Percentiles rank a stretch among this genome's conserved stretches.
phyloP scores from a whole-genome alignment of 2,113 vertebrate species.

The Pterocles burchelli region DNA sequence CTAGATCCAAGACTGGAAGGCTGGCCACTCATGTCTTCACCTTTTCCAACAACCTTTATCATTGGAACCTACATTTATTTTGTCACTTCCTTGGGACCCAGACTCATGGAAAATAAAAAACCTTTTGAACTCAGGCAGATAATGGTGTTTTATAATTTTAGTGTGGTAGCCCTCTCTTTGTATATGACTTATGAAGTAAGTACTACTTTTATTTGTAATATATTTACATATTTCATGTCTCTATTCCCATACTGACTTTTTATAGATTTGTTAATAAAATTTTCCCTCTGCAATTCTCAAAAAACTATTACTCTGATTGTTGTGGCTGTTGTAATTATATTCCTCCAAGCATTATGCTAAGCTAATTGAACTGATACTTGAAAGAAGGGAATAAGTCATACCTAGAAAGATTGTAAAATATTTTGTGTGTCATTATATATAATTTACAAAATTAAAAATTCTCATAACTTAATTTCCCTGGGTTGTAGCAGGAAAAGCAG shows the following conservation, averaged over 20 bases:
- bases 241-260: background rate
- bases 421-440: background rate
- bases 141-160: conserved; percentile 90
- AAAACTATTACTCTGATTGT: background rate
- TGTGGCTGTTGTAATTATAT: background rate
- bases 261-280: background rate
- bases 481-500: background rate
- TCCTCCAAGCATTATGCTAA: background rate
- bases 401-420: background rate
- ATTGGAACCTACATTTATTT: conserved; percentile 89
- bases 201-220: conserved; percentile 8
- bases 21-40: conserved; percentile 93
- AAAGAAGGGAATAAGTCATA: background rate
- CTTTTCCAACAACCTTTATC: conserved; percentile 87
- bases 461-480: background rate
- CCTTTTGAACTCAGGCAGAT: conserved; percentile 88
- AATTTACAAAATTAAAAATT: background rate
- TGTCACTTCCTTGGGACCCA: conserved; percentile 89
- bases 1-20: conserved; percentile 87
- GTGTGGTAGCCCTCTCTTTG: conserved; percentile 87
- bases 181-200: conserved; percentile 96
- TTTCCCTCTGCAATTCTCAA: background rate
- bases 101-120: conserved; percentile 95
- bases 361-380: background rate
- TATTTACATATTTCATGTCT: background rate